Evolutionary conservation across 2,113 vertebrate genomes (phyloP), one percentile per base, ranked within the genome.

Genomic region (Rousettus leschenaultii): DNA sequence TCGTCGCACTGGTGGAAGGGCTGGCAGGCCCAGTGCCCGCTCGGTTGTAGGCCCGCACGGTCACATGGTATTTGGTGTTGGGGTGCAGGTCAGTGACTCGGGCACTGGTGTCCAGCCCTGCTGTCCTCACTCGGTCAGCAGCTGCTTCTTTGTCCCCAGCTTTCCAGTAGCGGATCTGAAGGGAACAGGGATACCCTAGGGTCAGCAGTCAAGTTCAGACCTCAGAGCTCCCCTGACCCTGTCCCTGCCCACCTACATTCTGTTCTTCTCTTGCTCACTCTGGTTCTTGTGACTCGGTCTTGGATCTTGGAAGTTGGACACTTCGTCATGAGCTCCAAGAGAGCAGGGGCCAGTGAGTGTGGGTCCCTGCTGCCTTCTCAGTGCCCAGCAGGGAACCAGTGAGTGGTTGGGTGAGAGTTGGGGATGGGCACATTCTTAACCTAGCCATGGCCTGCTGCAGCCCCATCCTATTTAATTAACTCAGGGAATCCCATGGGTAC

Each of bases 81-180:
- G 99, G 99, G 85, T 99, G 98, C 4, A 99, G 98, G 43, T 99
- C 99, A 0, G 98, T 98, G 38, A 99, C 99, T 0, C 98, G 98
- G n/a, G 99, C 99, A 0, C 98, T 98, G 0, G 98, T 98, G 86
- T 99, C 99, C 73, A 99, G 97, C 10, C 99, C 99, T 0, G 99
- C 99, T 0, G 99, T 99, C 87, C 99, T 98, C 84, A 99, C 99
- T 7, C 99, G 98, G 98, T 99, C 99, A 0, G 99, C 99, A 0
- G 99, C 99, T 0, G 99, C 99, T 93, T 99, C 99, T 40, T 99
- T 99, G 89, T 99, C 99, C 0, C 99, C 99, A 0, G 99, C 99
- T 94, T 99, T 99, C 99, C 99, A 99, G 98, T 99, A 99, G 8
- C 99, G 99, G 95, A 99, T 99, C 99, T 99, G 96, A 51, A 21